A percentile compares a stretch with the other conserved stretches of the same genome.
phyloP scores from a whole-genome alignment of 2,888 invertebrate genomes.

The Heteromyza rotundicornis region DNA sequence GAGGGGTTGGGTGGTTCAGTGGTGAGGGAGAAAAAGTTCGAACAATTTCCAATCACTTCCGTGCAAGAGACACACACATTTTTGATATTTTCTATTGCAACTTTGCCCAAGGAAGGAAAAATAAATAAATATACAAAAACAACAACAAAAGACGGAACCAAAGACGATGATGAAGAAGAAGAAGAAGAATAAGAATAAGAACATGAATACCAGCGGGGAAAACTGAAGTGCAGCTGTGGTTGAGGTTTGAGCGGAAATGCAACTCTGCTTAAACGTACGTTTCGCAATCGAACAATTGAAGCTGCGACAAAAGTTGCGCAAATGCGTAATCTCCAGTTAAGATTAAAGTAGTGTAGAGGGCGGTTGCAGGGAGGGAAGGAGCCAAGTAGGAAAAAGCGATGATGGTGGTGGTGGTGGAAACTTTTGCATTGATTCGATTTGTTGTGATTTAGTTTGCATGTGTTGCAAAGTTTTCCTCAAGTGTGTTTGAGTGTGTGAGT shows the following conservation, averaged over 20 bases:
- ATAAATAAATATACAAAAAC: neutral
- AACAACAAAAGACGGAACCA: neutral
- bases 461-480: neutral
- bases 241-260: neutral
- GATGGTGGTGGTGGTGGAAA: neutral
- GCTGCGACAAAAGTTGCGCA: neutral
- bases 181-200: neutral
- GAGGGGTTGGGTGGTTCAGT: too few relatives aligned
- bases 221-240: too few relatives aligned
- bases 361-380: neutral
- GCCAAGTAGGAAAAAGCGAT: too few relatives aligned
- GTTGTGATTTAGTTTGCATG: slow-evolving; percentile 8
- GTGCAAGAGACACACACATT: slow-evolving; percentile 50
- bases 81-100: too few relatives aligned
- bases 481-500: neutral
- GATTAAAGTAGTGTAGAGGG: neutral
- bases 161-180: neutral
- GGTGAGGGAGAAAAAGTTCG: neutral
- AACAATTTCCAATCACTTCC: slow-evolving; percentile 57
- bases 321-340: neutral
- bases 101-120: too few relatives aligned
- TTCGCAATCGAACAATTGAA: neutral
- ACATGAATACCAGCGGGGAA: neutral
- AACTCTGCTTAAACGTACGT: neutral
- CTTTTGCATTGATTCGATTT: slow-evolving; percentile 5